These are phyloP conservation scores for Nemotelus pantherinus DNA, from an alignment of 2,888 invertebrate species.

Conservation along the genomic window DNA sequence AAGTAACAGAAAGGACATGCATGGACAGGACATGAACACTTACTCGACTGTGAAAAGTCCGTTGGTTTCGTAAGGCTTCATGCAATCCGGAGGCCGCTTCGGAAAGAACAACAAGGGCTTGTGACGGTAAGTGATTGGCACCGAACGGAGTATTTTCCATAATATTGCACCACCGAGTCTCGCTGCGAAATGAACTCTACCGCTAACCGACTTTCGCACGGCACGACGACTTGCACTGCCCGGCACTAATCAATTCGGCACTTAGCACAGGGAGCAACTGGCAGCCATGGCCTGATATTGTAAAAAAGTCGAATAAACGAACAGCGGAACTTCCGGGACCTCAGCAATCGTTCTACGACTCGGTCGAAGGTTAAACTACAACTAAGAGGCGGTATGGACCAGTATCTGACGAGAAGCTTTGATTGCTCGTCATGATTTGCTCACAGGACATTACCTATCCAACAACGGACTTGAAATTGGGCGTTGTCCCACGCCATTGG, in stretches of 20 bases:
- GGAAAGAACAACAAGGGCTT: constrained; percentile 79
- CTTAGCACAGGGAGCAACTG: not conserved
- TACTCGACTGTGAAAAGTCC: constrained; percentile 79
- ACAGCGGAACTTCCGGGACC: constrained; percentile 13
- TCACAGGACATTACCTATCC: constrained; percentile 15
- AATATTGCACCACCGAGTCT: constrained; percentile 53
- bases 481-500: constrained; percentile 46
- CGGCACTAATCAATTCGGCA: constrained; percentile 31
- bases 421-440: constrained; percentile 27
- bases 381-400: constrained; percentile 42
- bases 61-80: constrained; percentile 78
- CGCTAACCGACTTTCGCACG: constrained; percentile 20
- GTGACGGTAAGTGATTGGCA: constrained; percentile 77
- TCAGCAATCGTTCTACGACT: constrained; percentile 28
- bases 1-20: too few species aligned
- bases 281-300: constrained; percentile 21
- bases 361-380: constrained; percentile 45
- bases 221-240: constrained; percentile 37
- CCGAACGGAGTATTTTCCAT: constrained; percentile 83
- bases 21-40: constrained; percentile 53
- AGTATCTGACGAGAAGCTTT: constrained; percentile 42
- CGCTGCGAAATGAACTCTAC: constrained; percentile 3
- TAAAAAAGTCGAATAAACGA: not conserved
- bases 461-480: constrained; percentile 1
- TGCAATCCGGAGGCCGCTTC: constrained; percentile 79